Evolutionary conservation across 2,888 invertebrate genomes (phyloP).

Genomic region (Loripinus fragilis): DNA sequence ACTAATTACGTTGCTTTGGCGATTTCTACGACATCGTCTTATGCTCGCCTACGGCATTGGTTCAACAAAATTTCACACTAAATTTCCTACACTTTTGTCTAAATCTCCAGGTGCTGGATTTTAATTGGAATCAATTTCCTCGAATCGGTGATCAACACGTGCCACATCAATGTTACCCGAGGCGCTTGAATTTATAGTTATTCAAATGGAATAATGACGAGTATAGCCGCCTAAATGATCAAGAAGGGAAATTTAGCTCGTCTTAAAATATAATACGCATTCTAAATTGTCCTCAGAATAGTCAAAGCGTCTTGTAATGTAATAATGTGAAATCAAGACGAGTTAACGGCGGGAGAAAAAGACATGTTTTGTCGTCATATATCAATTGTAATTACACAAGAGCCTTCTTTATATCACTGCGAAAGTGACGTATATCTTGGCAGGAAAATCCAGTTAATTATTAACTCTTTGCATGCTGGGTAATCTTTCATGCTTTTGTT

Average conservation of each 20-base stretch:
- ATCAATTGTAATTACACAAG: not conserved
- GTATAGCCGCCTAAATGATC: not conserved
- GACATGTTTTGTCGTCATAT: not conserved
- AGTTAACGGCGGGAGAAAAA: not conserved
- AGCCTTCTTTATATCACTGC: conserved; percentile 2
- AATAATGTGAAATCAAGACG: not conserved
- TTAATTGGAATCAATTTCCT: conserved; percentile 13
- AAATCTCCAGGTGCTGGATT: conserved; percentile 9
- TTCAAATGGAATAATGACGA: conserved; percentile 13
- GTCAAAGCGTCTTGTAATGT: not conserved
- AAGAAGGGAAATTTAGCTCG: conserved; percentile 16
- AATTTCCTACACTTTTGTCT: conserved; percentile 11
- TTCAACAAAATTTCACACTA: not conserved
- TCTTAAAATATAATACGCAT: not conserved
- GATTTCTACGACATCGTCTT: too few relatives aligned
- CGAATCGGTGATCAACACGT: conserved; percentile 12
- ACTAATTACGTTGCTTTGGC: too few relatives aligned
- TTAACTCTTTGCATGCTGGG: too few relatives aligned
- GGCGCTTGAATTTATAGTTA: conserved; percentile 12
- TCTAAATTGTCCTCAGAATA: not conserved
- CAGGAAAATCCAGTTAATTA: too few relatives aligned
- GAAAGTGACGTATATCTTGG: not conserved
- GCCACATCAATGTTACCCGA: not conserved
- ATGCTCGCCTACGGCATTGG: too few relatives aligned
- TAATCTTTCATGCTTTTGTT: too few relatives aligned